These are phyloP conservation scores for Chelidonichthys spinosus DNA, from an alignment of 2,797 vertebrate species.

Conservation along the genomic window DNA sequence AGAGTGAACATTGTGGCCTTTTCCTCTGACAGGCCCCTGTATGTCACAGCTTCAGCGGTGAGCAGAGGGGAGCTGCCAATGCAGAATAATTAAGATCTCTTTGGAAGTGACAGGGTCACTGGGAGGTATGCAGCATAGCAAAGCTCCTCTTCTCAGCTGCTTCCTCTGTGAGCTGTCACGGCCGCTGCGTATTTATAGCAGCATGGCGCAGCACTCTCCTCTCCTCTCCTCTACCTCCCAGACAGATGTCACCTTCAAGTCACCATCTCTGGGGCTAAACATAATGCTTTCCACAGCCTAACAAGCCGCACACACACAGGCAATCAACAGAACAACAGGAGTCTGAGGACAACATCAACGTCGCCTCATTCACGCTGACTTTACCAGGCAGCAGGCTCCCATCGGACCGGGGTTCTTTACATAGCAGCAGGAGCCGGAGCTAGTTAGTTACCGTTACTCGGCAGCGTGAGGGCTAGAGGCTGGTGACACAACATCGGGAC, in stretches of 20 bases:
- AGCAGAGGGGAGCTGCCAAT: constrained; percentile 79
- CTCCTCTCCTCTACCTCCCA: constrained; percentile 69
- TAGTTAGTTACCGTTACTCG: constrained; percentile 58
- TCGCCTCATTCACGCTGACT: constrained; percentile 60
- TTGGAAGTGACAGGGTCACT: constrained; percentile 84
- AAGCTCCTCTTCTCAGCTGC: constrained; percentile 84
- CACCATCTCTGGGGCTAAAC: constrained; percentile 79
- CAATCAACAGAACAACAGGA: constrained; percentile 72
- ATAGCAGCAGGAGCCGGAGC: constrained; percentile 54
- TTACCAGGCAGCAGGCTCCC: constrained; percentile 43
- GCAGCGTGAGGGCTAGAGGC: constrained; percentile 47
- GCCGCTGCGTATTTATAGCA: constrained; percentile 84
- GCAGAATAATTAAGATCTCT: constrained; percentile 87
- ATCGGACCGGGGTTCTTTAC: constrained; percentile 52
- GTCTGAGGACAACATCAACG: constrained; percentile 68
- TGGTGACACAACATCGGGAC: constrained; percentile 54
- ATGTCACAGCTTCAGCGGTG: constrained; percentile 64
- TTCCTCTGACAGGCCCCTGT: constrained; percentile 64
- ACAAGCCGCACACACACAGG: constrained; percentile 64
- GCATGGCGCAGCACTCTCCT: constrained; percentile 62
- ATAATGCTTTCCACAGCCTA: constrained; percentile 70
- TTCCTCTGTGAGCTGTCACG: constrained; percentile 82
- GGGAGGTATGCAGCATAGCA: constrained; percentile 81
- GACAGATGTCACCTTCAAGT: constrained; percentile 86
- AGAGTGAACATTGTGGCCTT: constrained; percentile 56